These are phyloP conservation scores for Casuarius casuarius DNA, from an alignment of 2,113 vertebrate species.

Conservation along the genomic window DNA sequence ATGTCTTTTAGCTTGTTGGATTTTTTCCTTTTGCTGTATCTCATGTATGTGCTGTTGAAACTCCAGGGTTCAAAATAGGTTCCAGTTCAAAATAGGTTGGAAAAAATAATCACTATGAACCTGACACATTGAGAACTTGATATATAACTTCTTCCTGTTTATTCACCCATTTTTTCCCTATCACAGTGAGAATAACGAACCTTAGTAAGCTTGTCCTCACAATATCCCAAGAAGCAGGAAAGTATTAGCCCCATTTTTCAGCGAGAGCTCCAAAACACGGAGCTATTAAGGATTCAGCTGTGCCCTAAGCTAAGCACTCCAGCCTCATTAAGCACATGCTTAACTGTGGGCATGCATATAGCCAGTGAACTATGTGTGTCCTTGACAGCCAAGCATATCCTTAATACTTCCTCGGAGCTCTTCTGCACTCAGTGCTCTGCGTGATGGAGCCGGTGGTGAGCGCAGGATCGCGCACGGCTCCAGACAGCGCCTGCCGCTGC, in stretches of 20 bases:
- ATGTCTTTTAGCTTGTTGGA: slow-evolving; percentile 1
- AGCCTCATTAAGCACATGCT: slow-evolving; percentile 68
- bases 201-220: slow-evolving; percentile 12
- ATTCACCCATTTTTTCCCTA: background rate
- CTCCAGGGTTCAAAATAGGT: background rate
- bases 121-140: background rate
- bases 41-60: background rate
- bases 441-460: background rate
- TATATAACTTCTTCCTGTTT: background rate
- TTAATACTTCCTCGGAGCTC: slow-evolving; percentile 14
- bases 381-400: slow-evolving; percentile 26
- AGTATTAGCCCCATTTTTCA: background rate
- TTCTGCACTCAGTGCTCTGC: slow-evolving; percentile 4
- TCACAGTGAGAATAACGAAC: background rate
- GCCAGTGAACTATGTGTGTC: slow-evolving; percentile 53
- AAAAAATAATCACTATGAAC: slow-evolving; percentile 15
- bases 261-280: slow-evolving; percentile 28
- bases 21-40: background rate
- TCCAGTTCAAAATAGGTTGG: background rate
- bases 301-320: slow-evolving; percentile 30
- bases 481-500: background rate
- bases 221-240: slow-evolving; percentile 31
- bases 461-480: background rate
- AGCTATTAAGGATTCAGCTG: slow-evolving; percentile 37
- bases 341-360: slow-evolving; percentile 51